These are phyloP conservation scores for Lasiurus cinereus DNA, from an alignment of 2,113 vertebrate species.

Conservation along the genomic window DNA sequence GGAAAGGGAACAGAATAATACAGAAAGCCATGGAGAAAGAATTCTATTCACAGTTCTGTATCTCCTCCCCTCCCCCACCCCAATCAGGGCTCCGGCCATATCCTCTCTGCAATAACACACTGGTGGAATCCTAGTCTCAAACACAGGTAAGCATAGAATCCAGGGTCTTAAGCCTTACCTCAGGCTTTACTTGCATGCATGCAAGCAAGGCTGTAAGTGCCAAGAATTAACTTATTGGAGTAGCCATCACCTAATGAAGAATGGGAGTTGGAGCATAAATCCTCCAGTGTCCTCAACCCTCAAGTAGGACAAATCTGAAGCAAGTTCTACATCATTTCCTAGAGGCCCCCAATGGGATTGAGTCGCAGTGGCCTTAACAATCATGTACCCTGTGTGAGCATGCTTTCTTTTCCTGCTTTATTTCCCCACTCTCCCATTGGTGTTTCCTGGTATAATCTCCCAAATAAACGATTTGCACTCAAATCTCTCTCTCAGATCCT, in stretches of 20 bases:
- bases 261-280: not conserved
- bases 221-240: not conserved
- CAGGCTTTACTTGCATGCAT: not conserved
- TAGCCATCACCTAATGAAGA: not conserved
- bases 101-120: not conserved
- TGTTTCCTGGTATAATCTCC: not conserved
- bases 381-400: not conserved
- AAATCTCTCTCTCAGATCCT: not conserved
- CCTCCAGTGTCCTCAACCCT: not conserved
- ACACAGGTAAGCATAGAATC: not conserved
- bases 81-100: not conserved
- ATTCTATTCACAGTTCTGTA: not conserved
- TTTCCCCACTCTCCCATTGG: not conserved
- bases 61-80: too few relatives aligned
- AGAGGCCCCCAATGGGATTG: not conserved
- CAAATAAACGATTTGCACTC: not conserved
- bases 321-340: not conserved
- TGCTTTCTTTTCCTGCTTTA: not conserved
- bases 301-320: not conserved
- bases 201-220: not conserved
- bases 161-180: not conserved
- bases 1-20: not conserved
- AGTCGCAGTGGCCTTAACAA: not conserved
- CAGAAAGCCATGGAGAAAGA: not conserved
- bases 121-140: not conserved